Evolutionary conservation across 2,113 vertebrate species (phyloP), one percentile per base, ranked within the genome.

Genomic region (Lycaon pictus): DNA sequence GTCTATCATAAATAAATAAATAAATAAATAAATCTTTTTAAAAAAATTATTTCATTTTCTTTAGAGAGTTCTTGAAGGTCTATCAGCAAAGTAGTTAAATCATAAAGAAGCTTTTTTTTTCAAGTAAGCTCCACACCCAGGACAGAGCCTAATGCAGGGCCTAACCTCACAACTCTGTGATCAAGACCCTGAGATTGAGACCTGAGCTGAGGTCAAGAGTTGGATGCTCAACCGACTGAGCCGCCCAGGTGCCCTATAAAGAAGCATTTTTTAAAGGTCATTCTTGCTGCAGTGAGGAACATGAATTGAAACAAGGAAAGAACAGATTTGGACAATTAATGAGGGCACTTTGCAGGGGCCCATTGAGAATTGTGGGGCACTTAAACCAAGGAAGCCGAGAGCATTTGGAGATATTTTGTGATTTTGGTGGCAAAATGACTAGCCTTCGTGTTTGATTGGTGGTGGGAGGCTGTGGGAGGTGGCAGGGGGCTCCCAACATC

Each of bases 1-100:
- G 43, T 43, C 43, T 43, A 43, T 43, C 43, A 43, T 43, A 43
- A 43, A 43, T 43, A 43, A 43, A 43, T 43, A 43, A 43, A 43
- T 43, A 43, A 43, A 43, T 43, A 43, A 43, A 43, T 43, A 43
- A 43, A 43, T 43, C 7, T 43, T 7, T 43, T 43, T 43, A 1
- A 7, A 43, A 43, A 43, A 43, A 43, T 6, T 37, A 32, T 51
- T 80, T 56, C 4, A 48, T 76, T 48, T 76, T 43, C 37, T 76
- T 76, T 76, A 29, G 32, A 60, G 65, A 92, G 62, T 51, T 60
- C 65, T 7, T 89, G 71, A 53, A 85, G 32, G 17, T 25, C 32
- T 80, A 51, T 92, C 32, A 53, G 65, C 56, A 96, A 74, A 85
- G 16, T 37, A 92, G 51, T 84, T 84, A 85, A 84, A 60, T 35